phyloP scores from a whole-genome alignment of 2,797 vertebrate genomes.

The Denticeps clupeoides region DNA sequence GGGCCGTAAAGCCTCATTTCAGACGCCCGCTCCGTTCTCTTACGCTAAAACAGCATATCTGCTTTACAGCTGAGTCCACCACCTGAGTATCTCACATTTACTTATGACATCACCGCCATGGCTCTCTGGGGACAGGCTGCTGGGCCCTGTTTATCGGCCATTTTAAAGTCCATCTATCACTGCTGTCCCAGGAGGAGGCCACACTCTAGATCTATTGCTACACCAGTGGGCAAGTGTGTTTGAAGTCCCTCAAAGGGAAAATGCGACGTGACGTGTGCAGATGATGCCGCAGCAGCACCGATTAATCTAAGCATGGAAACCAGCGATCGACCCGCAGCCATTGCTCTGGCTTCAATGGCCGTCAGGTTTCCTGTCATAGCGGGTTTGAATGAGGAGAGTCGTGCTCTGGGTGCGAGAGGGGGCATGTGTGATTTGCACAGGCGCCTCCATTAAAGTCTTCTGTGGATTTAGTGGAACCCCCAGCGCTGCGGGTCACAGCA shows the following conservation, averaged over 20 bases:
- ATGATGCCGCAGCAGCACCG: no score
- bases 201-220: constrained; percentile 9
- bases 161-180: constrained; percentile 23
- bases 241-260: no score
- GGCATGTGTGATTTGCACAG: not conserved
- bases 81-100: constrained; percentile 3
- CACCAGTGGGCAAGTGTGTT: no score
- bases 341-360: no score
- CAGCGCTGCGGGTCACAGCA: constrained; percentile 8
- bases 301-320: no score
- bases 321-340: no score
- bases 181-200: not conserved
- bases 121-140: constrained; percentile 5
- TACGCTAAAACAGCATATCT: not conserved
- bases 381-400: constrained; percentile 4
- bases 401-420: not conserved
- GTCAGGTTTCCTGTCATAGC: no score
- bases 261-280: no score
- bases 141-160: constrained; percentile 18
- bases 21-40: not conserved
- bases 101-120: constrained; percentile 1
- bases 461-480: no score
- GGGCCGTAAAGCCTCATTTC: constrained; percentile 2
- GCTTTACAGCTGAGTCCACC: constrained; percentile 1
- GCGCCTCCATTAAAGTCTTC: no score